phyloP scores from a whole-genome alignment of 2,797 vertebrate genomes.

The Megaceryle alcyon region DNA sequence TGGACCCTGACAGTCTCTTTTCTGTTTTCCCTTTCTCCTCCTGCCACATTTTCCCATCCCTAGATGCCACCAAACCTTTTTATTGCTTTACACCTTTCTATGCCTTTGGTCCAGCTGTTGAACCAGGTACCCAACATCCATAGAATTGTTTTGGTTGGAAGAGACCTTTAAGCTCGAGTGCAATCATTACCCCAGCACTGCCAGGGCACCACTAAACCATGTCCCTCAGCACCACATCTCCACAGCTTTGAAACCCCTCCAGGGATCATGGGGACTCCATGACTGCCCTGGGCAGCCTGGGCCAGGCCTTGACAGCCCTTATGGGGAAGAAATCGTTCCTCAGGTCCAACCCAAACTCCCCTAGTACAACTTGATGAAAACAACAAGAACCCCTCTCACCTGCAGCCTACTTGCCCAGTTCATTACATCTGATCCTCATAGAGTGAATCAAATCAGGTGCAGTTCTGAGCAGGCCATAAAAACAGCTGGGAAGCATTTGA shows the following conservation, averaged over 20 bases:
- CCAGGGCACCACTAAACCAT: no score
- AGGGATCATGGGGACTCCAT: no score
- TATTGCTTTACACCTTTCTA: neutral
- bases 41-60: neutral
- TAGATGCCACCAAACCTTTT: neutral
- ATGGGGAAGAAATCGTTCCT: neutral
- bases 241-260: no score
- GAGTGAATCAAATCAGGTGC: neutral
- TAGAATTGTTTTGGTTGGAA: no score
- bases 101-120: neutral
- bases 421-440: fast-evolving
- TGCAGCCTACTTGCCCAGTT: neutral
- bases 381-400: neutral
- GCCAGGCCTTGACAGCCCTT: neutral
- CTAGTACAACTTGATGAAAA: neutral
- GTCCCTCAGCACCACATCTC: no score
- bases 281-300: no score
- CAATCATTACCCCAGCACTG: no score
- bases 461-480: neutral
- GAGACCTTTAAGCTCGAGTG: no score
- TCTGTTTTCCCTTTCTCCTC: neutral
- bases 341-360: neutral
- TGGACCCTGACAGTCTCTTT: neutral
- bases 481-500: neutral
- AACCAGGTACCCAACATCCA: neutral